Conservation (phyloP, 2,113 vertebrate species). For the Phylloscopus whistleri region DNA sequence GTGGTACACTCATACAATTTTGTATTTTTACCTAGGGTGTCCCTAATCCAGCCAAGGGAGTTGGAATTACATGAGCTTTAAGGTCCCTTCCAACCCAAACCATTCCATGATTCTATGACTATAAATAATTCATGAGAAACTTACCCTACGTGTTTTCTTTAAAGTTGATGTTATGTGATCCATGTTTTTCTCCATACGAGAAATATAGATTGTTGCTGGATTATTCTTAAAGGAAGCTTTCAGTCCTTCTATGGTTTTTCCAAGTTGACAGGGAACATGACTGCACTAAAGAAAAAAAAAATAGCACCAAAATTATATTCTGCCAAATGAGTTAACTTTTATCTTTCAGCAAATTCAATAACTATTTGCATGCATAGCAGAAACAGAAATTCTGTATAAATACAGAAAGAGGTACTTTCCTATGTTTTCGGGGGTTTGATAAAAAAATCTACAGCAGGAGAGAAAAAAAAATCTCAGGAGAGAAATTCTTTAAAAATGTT, state of each 20-base stretch:
- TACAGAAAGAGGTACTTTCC: background rate
- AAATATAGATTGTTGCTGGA: fast-evolving
- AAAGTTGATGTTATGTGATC: background rate
- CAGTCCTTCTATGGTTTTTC: background rate
- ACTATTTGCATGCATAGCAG: background rate
- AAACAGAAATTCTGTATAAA: background rate
- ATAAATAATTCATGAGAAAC: background rate
- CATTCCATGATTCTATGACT: background rate
- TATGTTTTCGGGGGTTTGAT: background rate
- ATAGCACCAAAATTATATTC: background rate
- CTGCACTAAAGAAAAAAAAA: constrained; percentile 21
- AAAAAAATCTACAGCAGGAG: background rate
- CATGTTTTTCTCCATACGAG: background rate
- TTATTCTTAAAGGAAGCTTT: background rate
- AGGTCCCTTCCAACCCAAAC: background rate
- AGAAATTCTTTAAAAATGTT: background rate
- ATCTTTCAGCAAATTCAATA: background rate
- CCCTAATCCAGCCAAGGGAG: background rate
- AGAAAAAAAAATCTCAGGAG: background rate
- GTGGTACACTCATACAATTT: background rate
- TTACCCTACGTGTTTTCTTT: background rate
- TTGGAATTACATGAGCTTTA: background rate
- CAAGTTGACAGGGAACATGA: background rate
- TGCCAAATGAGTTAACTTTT: background rate
- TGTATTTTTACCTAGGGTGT: background rate